Evolutionary conservation across 2,797 vertebrate genomes (phyloP).

Genomic region (Agapornis canus): DNA sequence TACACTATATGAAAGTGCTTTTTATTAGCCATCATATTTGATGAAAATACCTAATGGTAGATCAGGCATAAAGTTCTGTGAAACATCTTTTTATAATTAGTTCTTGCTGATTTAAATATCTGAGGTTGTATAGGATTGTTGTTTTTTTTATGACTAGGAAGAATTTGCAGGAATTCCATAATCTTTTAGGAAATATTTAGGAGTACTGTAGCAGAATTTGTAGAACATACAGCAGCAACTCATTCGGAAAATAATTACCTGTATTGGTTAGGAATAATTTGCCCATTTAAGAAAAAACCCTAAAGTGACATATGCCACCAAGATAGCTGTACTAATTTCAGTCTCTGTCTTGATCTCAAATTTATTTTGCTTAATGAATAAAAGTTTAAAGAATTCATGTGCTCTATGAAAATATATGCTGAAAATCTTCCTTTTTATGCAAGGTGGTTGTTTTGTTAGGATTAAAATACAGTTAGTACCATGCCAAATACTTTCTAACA

Average conservation of each 20-base stretch:
- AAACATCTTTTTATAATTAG: background rate
- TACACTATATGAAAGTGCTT: constrained; percentile 54
- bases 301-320: background rate
- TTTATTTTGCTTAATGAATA: background rate
- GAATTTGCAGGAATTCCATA: background rate
- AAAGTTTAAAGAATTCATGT: background rate
- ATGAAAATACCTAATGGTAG: constrained; percentile 28
- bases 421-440: background rate
- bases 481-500: background rate
- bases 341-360: background rate
- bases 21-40: constrained; percentile 34
- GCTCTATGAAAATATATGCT: background rate
- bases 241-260: background rate
- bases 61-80: constrained; percentile 7
- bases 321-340: background rate
- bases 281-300: background rate
- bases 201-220: background rate
- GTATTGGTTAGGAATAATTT: background rate
- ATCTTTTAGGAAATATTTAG: background rate
- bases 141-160: background rate
- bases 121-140: background rate
- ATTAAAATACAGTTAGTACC: background rate
- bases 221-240: background rate
- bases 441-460: background rate
- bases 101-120: constrained; percentile 23